Evolutionary conservation across 2,113 vertebrate species (phyloP).

Genomic region (Cichladusa arquata): DNA sequence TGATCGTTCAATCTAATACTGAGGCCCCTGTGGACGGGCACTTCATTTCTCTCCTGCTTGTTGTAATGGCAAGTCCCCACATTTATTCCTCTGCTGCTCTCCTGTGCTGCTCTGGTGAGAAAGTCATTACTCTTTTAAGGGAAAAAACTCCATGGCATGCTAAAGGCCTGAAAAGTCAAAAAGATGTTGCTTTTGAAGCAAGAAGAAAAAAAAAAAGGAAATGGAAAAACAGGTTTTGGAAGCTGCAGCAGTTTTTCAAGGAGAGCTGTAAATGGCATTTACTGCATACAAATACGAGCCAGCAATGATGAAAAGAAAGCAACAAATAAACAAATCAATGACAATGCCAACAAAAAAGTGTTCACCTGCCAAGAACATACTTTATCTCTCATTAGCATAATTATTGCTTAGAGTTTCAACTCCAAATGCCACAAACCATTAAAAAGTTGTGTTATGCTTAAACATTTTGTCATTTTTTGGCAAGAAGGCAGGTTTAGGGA

Average conservation of each 20-base stretch:
- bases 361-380: constrained; percentile 47
- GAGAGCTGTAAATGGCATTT: constrained; percentile 22
- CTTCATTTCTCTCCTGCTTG: neutral
- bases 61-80: neutral
- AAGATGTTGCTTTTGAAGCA: neutral
- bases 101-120: neutral
- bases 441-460: constrained; percentile 20
- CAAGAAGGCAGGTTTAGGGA: neutral
- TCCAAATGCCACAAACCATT: constrained; percentile 24
- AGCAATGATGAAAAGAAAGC: neutral
- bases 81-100: neutral
- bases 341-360: constrained; percentile 32
- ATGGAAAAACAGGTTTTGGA: neutral
- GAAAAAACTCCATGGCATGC: neutral
- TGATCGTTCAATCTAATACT: neutral
- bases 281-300: neutral
- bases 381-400: constrained; percentile 52
- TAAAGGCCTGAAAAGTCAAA: neutral
- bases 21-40: neutral
- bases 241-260: constrained; percentile 11
- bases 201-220: neutral
- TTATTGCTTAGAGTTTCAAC: constrained; percentile 49
- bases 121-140: neutral
- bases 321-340: constrained; percentile 37
- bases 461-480: constrained; percentile 32